phyloP scores from a whole-genome alignment of 2,113 vertebrate genomes.

The Halichoerus grypus region DNA sequence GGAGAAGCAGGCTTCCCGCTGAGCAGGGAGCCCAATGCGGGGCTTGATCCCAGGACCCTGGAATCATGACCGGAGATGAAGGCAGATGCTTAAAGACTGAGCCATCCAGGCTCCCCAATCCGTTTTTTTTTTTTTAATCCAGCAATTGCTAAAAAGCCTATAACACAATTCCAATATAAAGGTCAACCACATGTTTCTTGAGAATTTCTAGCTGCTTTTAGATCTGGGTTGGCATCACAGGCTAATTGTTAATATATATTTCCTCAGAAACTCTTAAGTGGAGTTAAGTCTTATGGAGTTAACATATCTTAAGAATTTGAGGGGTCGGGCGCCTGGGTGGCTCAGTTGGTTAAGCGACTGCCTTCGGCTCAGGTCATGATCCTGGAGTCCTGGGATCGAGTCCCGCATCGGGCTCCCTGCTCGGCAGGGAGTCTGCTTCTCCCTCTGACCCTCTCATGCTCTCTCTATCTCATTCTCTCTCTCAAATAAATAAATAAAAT shows the following conservation, averaged over 20 bases:
- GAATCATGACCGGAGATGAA: neutral
- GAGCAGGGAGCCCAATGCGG: neutral
- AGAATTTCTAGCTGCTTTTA: constrained; percentile 1
- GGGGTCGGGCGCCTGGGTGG: neutral
- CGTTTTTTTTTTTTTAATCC: neutral
- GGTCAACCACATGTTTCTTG: neutral
- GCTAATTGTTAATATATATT: neutral
- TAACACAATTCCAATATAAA: neutral
- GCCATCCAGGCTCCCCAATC: neutral
- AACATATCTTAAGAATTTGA: constrained; percentile 38
- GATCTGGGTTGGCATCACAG: neutral
- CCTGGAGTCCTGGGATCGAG: no score
- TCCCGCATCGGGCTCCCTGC: no score
- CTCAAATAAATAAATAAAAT: no score
- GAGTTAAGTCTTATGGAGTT: constrained; percentile 6
- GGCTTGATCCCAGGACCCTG: neutral
- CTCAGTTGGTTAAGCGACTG: no score
- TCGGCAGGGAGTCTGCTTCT: no score
- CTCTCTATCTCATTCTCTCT: no score
- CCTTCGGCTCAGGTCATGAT: no score
- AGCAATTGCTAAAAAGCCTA: constrained; percentile 19
- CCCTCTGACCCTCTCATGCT: no score
- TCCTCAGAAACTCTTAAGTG: constrained; percentile 26
- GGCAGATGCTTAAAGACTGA: neutral
- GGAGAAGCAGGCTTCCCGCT: neutral